Percentiles rank a stretch among this genome's conserved stretches.
These are phyloP conservation scores for Clinocottus analis DNA, from an alignment of 2,113 vertebrate genomes.

Conservation along the genomic window DNA sequence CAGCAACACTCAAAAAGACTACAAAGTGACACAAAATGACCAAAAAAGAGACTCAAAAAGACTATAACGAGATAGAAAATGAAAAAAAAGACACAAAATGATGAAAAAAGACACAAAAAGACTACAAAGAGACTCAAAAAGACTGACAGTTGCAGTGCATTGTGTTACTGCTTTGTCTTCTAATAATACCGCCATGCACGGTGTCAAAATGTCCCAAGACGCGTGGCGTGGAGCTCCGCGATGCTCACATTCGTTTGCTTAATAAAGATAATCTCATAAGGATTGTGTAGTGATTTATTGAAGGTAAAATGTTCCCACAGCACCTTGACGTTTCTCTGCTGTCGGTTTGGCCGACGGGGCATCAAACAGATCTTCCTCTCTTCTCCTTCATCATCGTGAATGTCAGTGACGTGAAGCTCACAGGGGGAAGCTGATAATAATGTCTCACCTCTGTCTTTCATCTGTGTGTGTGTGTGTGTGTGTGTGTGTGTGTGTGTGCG, in stretches of 20 bases:
- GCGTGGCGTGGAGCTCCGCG: background rate
- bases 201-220: background rate
- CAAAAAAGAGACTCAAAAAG: too few relatives aligned
- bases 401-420: slow-evolving; percentile 18
- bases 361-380: too few relatives aligned
- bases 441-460: slow-evolving; percentile 1
- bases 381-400: background rate
- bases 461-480: background rate
- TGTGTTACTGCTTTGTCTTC: background rate
- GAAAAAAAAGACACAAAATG: too few relatives aligned
- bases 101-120: too few relatives aligned
- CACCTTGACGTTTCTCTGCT: slow-evolving; percentile 16
- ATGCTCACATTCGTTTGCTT: background rate
- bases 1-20: too few relatives aligned
- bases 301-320: background rate
- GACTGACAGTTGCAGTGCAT: too few relatives aligned
- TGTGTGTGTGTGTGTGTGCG: background rate
- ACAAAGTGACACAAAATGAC: too few relatives aligned
- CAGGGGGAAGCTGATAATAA: slow-evolving; percentile 1
- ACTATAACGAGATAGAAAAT: too few relatives aligned
- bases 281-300: slow-evolving; percentile 33
- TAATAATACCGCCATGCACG: background rate
- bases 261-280: slow-evolving; percentile 38
- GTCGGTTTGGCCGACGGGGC: too few relatives aligned
- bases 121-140: too few relatives aligned